phyloP scores from a whole-genome alignment of 2,797 vertebrate species.

The Danio choprae region DNA sequence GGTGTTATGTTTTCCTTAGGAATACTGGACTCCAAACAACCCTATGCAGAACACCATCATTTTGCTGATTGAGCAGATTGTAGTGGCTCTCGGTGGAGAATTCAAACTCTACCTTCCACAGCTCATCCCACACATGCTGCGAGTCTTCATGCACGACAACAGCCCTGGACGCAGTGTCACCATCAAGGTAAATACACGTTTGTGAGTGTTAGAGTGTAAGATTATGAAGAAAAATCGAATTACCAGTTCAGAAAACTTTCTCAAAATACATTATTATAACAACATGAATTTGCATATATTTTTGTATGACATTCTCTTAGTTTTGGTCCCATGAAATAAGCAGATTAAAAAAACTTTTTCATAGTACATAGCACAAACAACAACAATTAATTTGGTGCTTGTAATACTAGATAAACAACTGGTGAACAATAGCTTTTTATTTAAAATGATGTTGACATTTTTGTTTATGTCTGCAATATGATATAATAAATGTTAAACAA shows the following conservation, averaged over 20 bases:
- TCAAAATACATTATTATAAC: no score
- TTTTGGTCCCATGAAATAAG: no score
- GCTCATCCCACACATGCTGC: conserved; percentile 97
- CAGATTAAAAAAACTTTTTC: no score
- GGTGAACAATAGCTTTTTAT: no score
- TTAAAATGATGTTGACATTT: no score
- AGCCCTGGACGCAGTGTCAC: conserved; percentile 92
- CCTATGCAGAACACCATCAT: conserved; percentile 99
- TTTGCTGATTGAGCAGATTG: conserved; percentile 96
- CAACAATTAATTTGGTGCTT: no score
- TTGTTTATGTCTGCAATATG: no score
- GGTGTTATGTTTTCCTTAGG: conserved; percentile 74
- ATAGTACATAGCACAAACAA: no score
- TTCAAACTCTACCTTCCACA: conserved; percentile 98
- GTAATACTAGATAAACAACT: no score
- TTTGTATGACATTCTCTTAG: no score
- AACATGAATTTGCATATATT: no score
- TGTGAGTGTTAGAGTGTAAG: neutral
- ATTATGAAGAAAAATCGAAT: neutral
- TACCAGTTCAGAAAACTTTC: neutral
- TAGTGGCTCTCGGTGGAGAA: conserved; percentile 95
- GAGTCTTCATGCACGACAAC: conserved; percentile 98
- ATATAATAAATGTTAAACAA: no score
- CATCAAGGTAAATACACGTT: conserved; percentile 86
- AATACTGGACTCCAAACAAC: conserved; percentile 99